Evolutionary conservation across 2,113 vertebrate genomes (phyloP).

Genomic region (Gopherus evgoodei): DNA sequence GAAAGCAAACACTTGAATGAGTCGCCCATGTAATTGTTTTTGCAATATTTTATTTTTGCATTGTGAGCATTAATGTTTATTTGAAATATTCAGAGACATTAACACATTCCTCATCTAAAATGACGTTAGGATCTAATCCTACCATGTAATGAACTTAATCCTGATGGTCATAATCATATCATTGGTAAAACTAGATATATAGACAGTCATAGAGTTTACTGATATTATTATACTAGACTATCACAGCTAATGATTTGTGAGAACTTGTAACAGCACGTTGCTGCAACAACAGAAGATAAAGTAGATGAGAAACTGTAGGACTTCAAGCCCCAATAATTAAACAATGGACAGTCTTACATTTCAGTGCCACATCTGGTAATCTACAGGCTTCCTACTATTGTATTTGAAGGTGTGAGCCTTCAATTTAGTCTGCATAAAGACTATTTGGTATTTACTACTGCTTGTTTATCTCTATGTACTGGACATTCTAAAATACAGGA

Average conservation of each 20-base stretch:
- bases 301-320: slow-evolving; percentile 55
- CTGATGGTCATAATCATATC: slow-evolving; percentile 73
- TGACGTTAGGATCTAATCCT: slow-evolving; percentile 64
- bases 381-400: slow-evolving; percentile 64
- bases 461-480: not conserved
- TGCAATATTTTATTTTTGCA: slow-evolving; percentile 58
- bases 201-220: slow-evolving; percentile 66
- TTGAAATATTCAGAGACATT: slow-evolving; percentile 64
- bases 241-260: slow-evolving; percentile 72
- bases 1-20: slow-evolving; percentile 44
- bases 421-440: slow-evolving; percentile 41
- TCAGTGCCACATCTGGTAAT: slow-evolving; percentile 65
- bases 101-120: slow-evolving; percentile 72
- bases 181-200: slow-evolving; percentile 66
- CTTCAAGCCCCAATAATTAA: slow-evolving; percentile 66
- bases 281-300: slow-evolving; percentile 68
- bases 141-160: slow-evolving; percentile 67
- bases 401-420: slow-evolving; percentile 40
- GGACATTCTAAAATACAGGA: not conserved
- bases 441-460: not conserved
- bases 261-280: slow-evolving; percentile 71
- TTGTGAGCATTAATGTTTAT: slow-evolving; percentile 71
- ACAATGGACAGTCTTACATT: slow-evolving; percentile 28
- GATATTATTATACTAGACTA: slow-evolving; percentile 72
- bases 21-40: slow-evolving; percentile 50